Base-by-base conservation (phyloP, 2,113 vertebrate species). In the Hydropotes inermis region DNA sequence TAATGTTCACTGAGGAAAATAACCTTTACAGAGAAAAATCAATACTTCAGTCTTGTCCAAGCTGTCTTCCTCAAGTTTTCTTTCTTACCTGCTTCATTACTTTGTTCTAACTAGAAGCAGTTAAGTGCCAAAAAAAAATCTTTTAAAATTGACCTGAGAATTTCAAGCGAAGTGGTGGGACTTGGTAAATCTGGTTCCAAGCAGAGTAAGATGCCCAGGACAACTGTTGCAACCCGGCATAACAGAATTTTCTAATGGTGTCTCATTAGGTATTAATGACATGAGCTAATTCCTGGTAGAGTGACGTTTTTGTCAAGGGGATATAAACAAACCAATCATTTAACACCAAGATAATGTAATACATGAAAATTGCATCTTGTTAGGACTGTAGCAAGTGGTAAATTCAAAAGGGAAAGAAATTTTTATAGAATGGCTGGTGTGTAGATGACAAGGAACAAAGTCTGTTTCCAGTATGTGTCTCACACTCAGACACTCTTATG, bases 201-300 rank as follows among this genome's bases (percentile, higher is more conserved):
- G 67, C 8, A 55, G 27, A 50, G 39, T 12, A 50, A 4, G n/a
- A 21, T 5, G 89, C 83, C 89, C 82, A 19, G 43, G 94, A 85
- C 64, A 36, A 55, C 27, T 4, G 12, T 45, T 23, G 36, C 39
- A 17, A 57, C 52, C 50, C 6, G n/a, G 64, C 45, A 21, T 88
- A 14, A 86, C 28, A 36, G 90, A 45, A 85, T 39, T 58, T 81
- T 58, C 88, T 95, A 78, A 67, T 17, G 52, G 76, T 25, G 45
- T 78, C 76, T 92, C 94, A 88, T 95, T 96, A 94, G 89, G 74
- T 87, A 81, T 94, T 94, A 89, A 58, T 58, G 61, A 92, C 78
- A 79, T 3, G 25, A 94, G 94, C 91, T 93, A 94, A 95, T 97
- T 76, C 94, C 90, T 67, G 43, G 23, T 76, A 19, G 52, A 88